These are phyloP conservation scores for Drosophila kanapiae DNA, from an alignment of 1,140 invertebrate species.

Conservation along the genomic window DNA sequence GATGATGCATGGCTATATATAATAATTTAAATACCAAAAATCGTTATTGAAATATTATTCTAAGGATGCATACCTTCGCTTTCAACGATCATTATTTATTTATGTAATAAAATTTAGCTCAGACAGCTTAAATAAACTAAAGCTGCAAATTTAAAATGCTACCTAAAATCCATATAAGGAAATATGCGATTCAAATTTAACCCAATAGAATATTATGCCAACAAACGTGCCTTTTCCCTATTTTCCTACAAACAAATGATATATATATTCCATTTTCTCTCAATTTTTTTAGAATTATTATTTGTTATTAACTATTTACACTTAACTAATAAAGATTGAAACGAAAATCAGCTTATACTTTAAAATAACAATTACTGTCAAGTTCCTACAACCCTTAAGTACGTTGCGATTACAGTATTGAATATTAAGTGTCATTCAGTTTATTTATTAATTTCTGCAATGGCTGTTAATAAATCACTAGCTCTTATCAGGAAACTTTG, in stretches of 20 bases:
- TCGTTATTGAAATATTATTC: no score
- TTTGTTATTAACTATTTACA: neutral
- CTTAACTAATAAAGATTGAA: neutral
- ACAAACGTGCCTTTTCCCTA: no score
- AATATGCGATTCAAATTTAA: no score
- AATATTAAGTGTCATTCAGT: slow-evolving; percentile 3
- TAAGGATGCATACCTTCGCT: no score
- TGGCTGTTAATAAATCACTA: slow-evolving; percentile 19
- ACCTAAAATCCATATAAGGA: neutral
- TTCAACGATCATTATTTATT: no score
- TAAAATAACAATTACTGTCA: neutral
- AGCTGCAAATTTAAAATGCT: no score
- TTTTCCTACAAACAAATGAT: neutral
- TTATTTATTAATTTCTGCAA: neutral
- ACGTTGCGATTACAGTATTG: neutral
- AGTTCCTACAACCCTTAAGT: neutral
- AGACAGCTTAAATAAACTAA: no score
- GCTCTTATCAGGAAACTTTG: slow-evolving; percentile 10
- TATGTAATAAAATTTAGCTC: no score
- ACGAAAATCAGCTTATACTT: neutral
- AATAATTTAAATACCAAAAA: no score
- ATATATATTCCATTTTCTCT: neutral
- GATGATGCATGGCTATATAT: neutral
- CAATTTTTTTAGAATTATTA: neutral
- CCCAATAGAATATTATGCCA: no score